Conservation (phyloP, 2,797 vertebrate species). For the Trachurus trachurus region DNA sequence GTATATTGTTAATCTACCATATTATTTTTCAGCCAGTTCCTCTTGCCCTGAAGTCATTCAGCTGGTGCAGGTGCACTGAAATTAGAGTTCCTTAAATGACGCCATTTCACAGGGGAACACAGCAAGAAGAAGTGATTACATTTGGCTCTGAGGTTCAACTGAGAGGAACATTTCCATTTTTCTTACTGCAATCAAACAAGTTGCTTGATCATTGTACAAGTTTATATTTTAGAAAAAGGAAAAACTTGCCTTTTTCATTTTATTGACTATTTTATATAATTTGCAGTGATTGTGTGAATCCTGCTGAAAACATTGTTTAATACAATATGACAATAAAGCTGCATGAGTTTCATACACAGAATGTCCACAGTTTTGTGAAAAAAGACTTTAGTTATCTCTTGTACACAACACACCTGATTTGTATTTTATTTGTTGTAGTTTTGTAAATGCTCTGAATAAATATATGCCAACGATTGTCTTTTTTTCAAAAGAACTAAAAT, state of each 20-base stretch:
- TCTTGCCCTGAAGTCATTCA: conserved; percentile 41
- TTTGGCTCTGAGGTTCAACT: conserved; percentile 41
- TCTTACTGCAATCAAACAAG: conserved; percentile 8
- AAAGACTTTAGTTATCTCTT: conserved; percentile 12
- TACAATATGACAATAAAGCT: not conserved
- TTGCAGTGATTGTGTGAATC: conserved; percentile 7
- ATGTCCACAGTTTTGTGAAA: not conserved
- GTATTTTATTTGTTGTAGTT: conserved; percentile 27
- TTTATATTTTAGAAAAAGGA: conserved; percentile 26
- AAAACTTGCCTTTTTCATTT: not conserved
- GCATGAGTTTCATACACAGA: not conserved
- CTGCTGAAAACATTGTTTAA: conserved; percentile 4
- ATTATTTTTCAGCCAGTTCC: conserved; percentile 42
- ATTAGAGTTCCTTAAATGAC: conserved; percentile 47
- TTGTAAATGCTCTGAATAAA: conserved; percentile 33
- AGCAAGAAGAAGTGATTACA: conserved; percentile 42
- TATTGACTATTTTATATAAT: conserved; percentile 31
- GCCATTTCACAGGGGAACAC: conserved; percentile 39
- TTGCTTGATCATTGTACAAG: not conserved
- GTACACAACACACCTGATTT: conserved; percentile 31
- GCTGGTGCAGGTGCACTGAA: conserved; percentile 35
- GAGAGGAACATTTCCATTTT: conserved; percentile 32
- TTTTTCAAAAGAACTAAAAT: conserved; percentile 40
- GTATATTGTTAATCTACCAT: conserved; percentile 27
- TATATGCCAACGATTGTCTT: conserved; percentile 18